Base-by-base conservation (phyloP, 2,797 vertebrate species). In the Dermochelys coriacea region DNA sequence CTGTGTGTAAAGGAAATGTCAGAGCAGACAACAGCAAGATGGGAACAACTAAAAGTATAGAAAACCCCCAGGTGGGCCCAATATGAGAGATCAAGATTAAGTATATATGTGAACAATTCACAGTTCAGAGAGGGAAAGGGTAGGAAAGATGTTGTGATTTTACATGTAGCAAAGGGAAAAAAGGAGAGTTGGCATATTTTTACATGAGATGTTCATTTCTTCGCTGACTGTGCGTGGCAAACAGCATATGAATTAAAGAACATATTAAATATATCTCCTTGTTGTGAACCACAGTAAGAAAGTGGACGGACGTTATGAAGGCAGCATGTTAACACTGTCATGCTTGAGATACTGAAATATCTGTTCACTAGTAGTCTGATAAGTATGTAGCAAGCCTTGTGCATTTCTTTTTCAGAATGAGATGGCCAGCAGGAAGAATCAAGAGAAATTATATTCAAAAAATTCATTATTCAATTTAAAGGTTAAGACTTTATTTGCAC, bases 401-500 rank as follows among this genome's bases (percentile, higher is more conserved):
- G 21, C 0, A 0, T 4, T 25, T 11, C 29, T 37, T 74, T 91
- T 80, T 93, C 1, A 0, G 8, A 16, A 27, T 59, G 85, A 77
- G 78, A 68, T 0, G 6, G 68, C 7, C 80, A 80, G 88, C 16
- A 54, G 71, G 84, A 78, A 84, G 57, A 91, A 88, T 57, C 52
- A 86, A 88, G 86, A 27, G 12, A 95, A 87, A 91, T 64, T 64
- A 64, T 1, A 54, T 83, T 64, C 25, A 92, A 94, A 93, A 80
- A 96, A 91, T 57, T 85, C 41, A 11, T 64, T 59, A 11, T 0
- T 12, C 57, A 96, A 93, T 80, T 93, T 29, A 1, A 3, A 91
- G 50, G 71, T n/a, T 85, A 82, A 94, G 84, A 95, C 88, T 88
- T 93, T 92, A 95, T 93, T 92, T 95, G 88, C 85, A 94, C 34